Conservation (phyloP, 2,888 invertebrate species). For the Loripinus fragilis region DNA sequence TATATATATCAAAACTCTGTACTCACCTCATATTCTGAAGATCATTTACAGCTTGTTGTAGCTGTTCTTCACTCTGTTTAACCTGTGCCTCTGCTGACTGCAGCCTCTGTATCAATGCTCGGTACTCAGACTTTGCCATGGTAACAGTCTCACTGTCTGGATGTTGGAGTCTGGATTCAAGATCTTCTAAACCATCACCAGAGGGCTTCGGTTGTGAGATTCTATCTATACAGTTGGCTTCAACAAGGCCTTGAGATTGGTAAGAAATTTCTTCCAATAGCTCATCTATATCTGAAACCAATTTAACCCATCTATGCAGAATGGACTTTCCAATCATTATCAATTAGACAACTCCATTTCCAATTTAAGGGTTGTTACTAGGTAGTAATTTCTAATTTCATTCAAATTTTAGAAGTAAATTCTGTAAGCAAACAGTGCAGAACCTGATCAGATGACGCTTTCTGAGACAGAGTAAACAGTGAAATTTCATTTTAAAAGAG, state of each 20-base stretch:
- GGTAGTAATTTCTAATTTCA: no score
- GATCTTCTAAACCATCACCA: background rate
- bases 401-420: no score
- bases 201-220: background rate
- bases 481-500: no score
- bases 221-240: background rate
- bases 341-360: no score
- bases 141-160: slow-evolving; percentile 15
- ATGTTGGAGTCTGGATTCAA: background rate
- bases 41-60: slow-evolving; percentile 66
- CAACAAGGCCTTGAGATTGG: background rate
- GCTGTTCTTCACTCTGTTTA: slow-evolving; percentile 57
- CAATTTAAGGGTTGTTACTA: no score
- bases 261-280: background rate
- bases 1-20: no score
- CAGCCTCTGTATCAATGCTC: slow-evolving; percentile 86
- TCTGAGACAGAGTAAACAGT: no score
- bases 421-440: no score
- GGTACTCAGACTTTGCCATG: slow-evolving; percentile 50
- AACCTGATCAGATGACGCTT: no score
- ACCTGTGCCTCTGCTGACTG: slow-evolving; percentile 67
- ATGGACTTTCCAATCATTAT: no score
- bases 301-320: no score
- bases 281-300: slow-evolving; percentile 7
- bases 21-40: slow-evolving; percentile 69